These are phyloP conservation scores for Forbesichthys papilliferus DNA, from an alignment of 2,113 vertebrate genomes.

Conservation along the genomic window DNA sequence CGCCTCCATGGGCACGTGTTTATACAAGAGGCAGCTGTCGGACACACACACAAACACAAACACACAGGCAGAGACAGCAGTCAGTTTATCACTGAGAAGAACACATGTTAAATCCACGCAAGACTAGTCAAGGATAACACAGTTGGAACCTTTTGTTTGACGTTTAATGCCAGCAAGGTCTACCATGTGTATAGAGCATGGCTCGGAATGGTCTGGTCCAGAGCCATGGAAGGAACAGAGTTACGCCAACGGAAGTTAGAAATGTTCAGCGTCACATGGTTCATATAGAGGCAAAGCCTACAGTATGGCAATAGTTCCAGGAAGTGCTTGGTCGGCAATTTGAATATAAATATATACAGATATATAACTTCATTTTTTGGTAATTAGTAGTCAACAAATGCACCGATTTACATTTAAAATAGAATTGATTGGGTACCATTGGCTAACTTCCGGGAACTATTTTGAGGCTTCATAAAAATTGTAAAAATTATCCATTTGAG, in stretches of 20 bases:
- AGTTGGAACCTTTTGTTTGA: neutral
- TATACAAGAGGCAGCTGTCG: slow-evolving; percentile 88
- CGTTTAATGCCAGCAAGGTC: neutral
- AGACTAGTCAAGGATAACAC: neutral
- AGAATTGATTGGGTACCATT: too few relatives aligned
- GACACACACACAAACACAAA: slow-evolving; percentile 5
- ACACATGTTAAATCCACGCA: neutral
- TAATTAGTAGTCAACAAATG: neutral
- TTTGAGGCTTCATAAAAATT: too few relatives aligned
- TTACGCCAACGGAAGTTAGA: too few relatives aligned
- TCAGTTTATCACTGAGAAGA: neutral
- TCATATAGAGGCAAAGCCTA: too few relatives aligned
- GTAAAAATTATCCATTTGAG: too few relatives aligned
- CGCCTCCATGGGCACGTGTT: slow-evolving; percentile 83
- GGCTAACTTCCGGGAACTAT: too few relatives aligned
- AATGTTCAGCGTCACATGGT: too few relatives aligned
- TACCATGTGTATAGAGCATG: neutral
- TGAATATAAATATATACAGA: neutral
- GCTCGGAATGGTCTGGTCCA: neutral
- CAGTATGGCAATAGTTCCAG: too few relatives aligned
- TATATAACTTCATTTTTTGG: neutral
- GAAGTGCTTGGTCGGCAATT: too few relatives aligned
- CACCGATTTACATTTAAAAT: too few relatives aligned
- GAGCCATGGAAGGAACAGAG: too few relatives aligned
- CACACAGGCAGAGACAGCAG: neutral